Evolutionary conservation across 2,888 invertebrate species (phyloP).

Genomic region (Pandemis heparana): DNA sequence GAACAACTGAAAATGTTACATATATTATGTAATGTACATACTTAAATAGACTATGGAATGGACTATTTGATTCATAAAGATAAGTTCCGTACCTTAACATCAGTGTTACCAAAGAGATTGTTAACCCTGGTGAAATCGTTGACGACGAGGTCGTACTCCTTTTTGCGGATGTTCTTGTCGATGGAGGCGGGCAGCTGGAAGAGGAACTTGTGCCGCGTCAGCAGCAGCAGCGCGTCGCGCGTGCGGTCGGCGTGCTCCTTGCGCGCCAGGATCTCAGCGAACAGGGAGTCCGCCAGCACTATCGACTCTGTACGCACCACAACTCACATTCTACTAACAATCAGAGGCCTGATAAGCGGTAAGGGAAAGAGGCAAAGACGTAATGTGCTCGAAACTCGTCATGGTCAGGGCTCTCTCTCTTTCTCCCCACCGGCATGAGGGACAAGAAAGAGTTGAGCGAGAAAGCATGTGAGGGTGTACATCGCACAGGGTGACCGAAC

Average conservation of each 20-base stretch:
- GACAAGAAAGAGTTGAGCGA: too few relatives aligned
- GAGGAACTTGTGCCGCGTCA: slow-evolving; percentile 97
- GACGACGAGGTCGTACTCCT: slow-evolving; percentile 98
- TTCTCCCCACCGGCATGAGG: too few relatives aligned
- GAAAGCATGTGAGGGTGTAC: too few relatives aligned
- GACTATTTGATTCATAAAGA: too few relatives aligned
- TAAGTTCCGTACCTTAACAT: slow-evolving; percentile 88
- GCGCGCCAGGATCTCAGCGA: slow-evolving; percentile 95
- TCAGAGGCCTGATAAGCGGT: too few relatives aligned
- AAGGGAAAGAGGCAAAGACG: too few relatives aligned
- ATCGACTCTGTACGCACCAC: slow-evolving; percentile 90
- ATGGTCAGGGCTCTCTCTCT: too few relatives aligned
- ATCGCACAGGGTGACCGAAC: too few relatives aligned
- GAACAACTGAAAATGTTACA: slow-evolving; percentile 86
- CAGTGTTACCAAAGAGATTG: slow-evolving; percentile 97
- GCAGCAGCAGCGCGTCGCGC: slow-evolving; percentile 95
- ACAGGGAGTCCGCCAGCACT: slow-evolving; percentile 95
- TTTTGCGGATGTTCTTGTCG: slow-evolving; percentile 96
- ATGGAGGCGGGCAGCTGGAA: slow-evolving; percentile 98
- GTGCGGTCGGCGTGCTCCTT: slow-evolving; percentile 98
- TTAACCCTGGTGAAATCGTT: slow-evolving; percentile 99
- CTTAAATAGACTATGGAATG: too few relatives aligned
- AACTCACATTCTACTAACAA: background rate
- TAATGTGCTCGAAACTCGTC: too few relatives aligned
- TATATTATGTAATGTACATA: background rate